phyloP scores from a whole-genome alignment of 1,140 invertebrate genomes.

The Solenopsis invicta region DNA sequence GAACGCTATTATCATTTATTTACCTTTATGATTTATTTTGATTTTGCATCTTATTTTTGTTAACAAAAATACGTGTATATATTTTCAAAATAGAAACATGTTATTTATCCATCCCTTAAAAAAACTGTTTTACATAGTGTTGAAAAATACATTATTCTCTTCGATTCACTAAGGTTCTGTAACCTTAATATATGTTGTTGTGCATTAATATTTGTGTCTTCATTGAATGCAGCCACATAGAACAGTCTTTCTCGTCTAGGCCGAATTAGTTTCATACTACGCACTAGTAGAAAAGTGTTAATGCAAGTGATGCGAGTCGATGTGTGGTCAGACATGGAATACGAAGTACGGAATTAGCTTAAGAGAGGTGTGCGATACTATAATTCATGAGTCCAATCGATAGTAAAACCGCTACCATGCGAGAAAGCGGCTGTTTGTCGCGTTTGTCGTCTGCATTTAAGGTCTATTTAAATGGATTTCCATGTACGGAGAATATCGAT shows the following conservation, averaged over 20 bases:
- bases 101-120: no score
- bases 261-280: conserved; percentile 10
- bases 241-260: conserved; percentile 15
- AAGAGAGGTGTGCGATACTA: conserved; percentile 58
- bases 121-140: no score
- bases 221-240: conserved; percentile 8
- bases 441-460: conserved; percentile 19
- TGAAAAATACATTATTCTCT: no score
- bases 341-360: conserved; percentile 61
- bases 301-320: conserved; percentile 71
- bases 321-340: conserved; percentile 76
- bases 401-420: conserved; percentile 37
- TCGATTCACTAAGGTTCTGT: no score
- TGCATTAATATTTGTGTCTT: not conserved
- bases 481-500: not conserved
- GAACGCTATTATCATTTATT: no score
- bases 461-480: conserved; percentile 6
- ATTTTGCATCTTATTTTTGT: no score
- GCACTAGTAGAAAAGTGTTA: conserved; percentile 19
- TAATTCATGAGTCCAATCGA: conserved; percentile 77
- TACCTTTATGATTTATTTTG: no score
- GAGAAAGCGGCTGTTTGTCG: conserved; percentile 32
- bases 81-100: no score
- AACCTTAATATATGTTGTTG: no score
- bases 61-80: no score